Percentiles rank a stretch among this genome's conserved stretches.
phyloP scores from a whole-genome alignment of 2,888 invertebrate species.

The Euphydryas editha region DNA sequence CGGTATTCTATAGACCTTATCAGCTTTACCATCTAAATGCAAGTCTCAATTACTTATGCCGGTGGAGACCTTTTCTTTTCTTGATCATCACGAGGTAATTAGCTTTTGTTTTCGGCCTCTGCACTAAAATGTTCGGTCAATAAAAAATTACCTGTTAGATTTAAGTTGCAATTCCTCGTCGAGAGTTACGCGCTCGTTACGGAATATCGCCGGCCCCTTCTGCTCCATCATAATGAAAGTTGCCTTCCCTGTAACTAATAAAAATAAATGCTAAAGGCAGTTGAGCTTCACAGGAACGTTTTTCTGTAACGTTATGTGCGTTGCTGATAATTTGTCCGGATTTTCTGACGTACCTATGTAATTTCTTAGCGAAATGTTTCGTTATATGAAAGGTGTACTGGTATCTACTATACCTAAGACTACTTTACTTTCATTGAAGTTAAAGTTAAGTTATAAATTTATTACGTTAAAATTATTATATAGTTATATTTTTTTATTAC shows the following conservation, averaged over 20 bases:
- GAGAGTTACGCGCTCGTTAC: constrained; percentile 39
- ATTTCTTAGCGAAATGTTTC: not conserved
- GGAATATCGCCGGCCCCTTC: constrained; percentile 49
- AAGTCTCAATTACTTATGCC: constrained; percentile 60
- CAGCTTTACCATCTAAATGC: constrained; percentile 17
- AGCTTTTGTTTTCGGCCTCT: constrained; percentile 50
- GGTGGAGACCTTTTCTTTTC: constrained; percentile 52
- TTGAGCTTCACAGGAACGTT: constrained; percentile 44
- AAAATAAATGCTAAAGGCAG: constrained; percentile 53
- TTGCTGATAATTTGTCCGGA: constrained; percentile 49
- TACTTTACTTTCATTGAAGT: not conserved
- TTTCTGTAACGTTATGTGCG: constrained; percentile 43
- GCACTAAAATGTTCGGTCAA: constrained; percentile 47
- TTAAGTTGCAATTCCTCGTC: constrained; percentile 44
- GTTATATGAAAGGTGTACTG: not conserved
- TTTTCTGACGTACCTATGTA: constrained; percentile 31
- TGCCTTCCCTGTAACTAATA: constrained; percentile 48
- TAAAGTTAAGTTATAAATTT: not conserved
- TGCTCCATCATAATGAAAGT: constrained; percentile 52
- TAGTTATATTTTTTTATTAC: no score
- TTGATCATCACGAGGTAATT: constrained; percentile 51
- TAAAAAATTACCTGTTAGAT: constrained; percentile 50
- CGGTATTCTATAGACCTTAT: no score
- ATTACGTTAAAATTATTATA: no score
- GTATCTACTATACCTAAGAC: no score